Evolutionary conservation across 1,140 invertebrate genomes (phyloP).

Genomic region (Heliconius himera): DNA sequence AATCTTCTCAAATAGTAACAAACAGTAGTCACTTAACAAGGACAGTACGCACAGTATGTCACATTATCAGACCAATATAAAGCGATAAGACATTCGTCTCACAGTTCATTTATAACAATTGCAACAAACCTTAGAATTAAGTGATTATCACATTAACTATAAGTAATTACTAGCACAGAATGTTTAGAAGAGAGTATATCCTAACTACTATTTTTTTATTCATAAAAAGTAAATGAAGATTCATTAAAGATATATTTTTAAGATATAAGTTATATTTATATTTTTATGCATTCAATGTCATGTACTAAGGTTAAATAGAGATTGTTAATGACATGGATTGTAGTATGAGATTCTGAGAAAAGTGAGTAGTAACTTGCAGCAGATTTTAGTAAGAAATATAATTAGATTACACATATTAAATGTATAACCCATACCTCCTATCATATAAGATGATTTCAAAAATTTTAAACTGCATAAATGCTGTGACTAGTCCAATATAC

Average conservation of each 20-base stretch:
- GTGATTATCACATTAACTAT: slow-evolving; percentile 44
- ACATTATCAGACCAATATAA: slow-evolving; percentile 34
- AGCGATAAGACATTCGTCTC: slow-evolving; percentile 39
- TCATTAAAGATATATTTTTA: slow-evolving; percentile 28
- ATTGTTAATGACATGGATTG: slow-evolving; percentile 43
- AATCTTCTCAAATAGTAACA: slow-evolving; percentile 38
- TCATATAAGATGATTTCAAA: slow-evolving; percentile 14
- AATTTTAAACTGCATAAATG: slow-evolving; percentile 43
- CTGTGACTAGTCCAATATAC: slow-evolving; percentile 69
- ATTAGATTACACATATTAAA: slow-evolving; percentile 31
- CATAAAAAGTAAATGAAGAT: slow-evolving; percentile 35
- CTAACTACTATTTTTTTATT: slow-evolving; percentile 30
- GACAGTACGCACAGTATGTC: slow-evolving; percentile 28
- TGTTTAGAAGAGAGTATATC: slow-evolving; percentile 38
- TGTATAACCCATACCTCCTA: background rate
- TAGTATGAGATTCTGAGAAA: slow-evolving; percentile 55
- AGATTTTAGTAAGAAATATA: slow-evolving; percentile 37
- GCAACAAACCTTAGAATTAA: slow-evolving; percentile 44
- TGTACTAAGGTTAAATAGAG: slow-evolving; percentile 39
- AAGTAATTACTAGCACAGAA: slow-evolving; percentile 45
- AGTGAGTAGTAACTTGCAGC: slow-evolving; percentile 33
- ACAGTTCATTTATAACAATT: slow-evolving; percentile 45
- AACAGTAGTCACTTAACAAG: slow-evolving; percentile 33
- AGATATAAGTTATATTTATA: slow-evolving; percentile 29
- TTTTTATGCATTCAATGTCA: slow-evolving; percentile 37